Evolutionary conservation across 2,113 vertebrate genomes (phyloP).

Genomic region (Corythaixoides concolor): DNA sequence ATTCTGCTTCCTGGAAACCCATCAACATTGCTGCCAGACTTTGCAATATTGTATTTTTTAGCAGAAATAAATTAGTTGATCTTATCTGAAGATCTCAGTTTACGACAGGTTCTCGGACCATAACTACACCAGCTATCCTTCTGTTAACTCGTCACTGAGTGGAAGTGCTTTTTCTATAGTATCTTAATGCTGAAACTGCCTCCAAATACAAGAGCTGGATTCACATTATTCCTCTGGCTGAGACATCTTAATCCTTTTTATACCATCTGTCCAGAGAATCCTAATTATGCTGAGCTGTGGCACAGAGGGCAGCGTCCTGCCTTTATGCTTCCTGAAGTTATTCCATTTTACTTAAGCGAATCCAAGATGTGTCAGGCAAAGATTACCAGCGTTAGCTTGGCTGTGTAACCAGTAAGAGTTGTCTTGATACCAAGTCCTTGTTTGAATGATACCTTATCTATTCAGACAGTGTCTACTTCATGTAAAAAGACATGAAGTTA

Average conservation of each 20-base stretch:
- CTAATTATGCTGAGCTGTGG: background rate
- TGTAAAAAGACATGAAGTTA: background rate
- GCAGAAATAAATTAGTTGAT: background rate
- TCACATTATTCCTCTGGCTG: background rate
- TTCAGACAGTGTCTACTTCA: background rate
- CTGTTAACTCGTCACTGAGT: background rate
- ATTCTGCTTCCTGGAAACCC: background rate
- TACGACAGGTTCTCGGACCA: background rate
- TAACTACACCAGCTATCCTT: background rate
- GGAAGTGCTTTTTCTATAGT: background rate
- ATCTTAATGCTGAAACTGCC: background rate
- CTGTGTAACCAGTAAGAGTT: background rate
- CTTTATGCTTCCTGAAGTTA: background rate
- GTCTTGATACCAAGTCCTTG: background rate
- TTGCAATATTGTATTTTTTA: background rate
- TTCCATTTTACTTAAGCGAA: background rate
- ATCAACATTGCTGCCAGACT: background rate
- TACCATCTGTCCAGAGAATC: background rate
- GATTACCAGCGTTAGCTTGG: background rate
- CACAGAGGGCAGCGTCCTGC: background rate
- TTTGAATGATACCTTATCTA: background rate
- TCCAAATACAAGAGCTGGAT: background rate
- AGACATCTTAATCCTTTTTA: background rate
- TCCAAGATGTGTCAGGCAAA: background rate
- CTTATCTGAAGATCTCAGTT: background rate